Evolutionary conservation across 2,797 vertebrate genomes (phyloP), one percentile per base, ranked within the genome.

Genomic region (Melanotaenia nigrans): DNA sequence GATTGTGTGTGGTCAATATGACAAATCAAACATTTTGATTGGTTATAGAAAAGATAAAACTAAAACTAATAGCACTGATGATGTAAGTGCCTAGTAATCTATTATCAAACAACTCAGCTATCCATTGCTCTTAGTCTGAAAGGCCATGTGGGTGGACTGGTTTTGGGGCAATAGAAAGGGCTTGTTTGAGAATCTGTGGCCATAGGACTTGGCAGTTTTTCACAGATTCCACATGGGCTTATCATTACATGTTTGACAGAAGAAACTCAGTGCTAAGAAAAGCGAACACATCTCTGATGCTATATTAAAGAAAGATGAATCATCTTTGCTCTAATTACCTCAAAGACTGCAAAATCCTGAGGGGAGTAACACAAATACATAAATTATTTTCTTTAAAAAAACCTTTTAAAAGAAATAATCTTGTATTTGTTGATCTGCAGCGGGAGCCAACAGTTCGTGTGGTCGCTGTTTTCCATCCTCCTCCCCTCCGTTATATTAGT

Each of bases 361-460:
- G 12, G 24, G 22, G 12, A 53, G 24, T 53, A 12, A 24, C 10
- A 24, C 49, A 53, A 24, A 25, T 4, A 22, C 22, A 11, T 53
- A 3, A 22, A 24, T 53, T 49, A 13, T 53, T 53, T 53, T 58
- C 32, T 28, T 25, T 35, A 24, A 18, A n/a, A 33, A 14, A 14
- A 61, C 7, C 4, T 24, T 55, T 65, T 68, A 63, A 36, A 69
- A 54, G 47, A 1, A 58, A 32, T 55, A n/a, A 47, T 53, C 24
- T 69, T 35, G 3, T 47, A 7, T 51, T 73, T 24, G 24, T 66
- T 75, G 28, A 49, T 65, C 25, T 68, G 59, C 86, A 94, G 87
- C 78, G 87, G 68, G 87, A 91, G 75, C 65, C 88, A 10, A 92
- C 85, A 1, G 83, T 85, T 9, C 77, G 88, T 8, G 62, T 92